Evolutionary conservation across 2,113 vertebrate genomes (phyloP), one percentile per base, ranked within the genome.

Genomic region (Egretta garzetta): DNA sequence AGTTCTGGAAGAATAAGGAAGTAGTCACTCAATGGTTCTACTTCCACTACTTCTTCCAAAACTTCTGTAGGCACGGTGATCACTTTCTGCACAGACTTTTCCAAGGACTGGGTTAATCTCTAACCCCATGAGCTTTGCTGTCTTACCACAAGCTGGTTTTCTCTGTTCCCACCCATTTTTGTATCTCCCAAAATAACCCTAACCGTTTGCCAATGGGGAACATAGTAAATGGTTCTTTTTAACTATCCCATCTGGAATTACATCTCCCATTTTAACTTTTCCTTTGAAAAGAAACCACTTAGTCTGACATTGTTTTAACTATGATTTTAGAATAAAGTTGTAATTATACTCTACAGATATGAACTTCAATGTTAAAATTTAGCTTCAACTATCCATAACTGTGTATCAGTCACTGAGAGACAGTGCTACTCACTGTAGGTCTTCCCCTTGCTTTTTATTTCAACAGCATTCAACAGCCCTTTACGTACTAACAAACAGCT

Each of bases 261-360:
- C 20, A 75, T 80, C 84, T 87, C 70, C 41, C 27, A 43, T 80
- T 96, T 96, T 91, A 96, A 93, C 70, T 94, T 88, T 3, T 71
- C 30, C 28, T 94, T 93, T 91, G 86, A 90, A 85, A 93, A 82
- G 30, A 94, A 96, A 95, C 53, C 62, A 80, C 77, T 80, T 81
- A 87, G 70, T 53, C 49, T 58, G 72, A 80, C 83, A 66, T 68
- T 75, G 27, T 49, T 95, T 91, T 45, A 89, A 72, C 2, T 8
- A 49, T 3, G 3, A 64, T 89, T 77, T 97, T 89, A 76, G 91
- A 79, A 62, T 43, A n/a, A 79, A 89, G 96, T 41, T 37, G 10
- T 90, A 95, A 96, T 96, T 96, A 95, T 66, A 89, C 30, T 81
- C 49, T 60, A 50, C 18, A 37, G 53, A 55, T 15, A 49, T 15